Evolutionary conservation across 1,140 invertebrate genomes (phyloP).

Genomic region (Brachystomella parvula): DNA sequence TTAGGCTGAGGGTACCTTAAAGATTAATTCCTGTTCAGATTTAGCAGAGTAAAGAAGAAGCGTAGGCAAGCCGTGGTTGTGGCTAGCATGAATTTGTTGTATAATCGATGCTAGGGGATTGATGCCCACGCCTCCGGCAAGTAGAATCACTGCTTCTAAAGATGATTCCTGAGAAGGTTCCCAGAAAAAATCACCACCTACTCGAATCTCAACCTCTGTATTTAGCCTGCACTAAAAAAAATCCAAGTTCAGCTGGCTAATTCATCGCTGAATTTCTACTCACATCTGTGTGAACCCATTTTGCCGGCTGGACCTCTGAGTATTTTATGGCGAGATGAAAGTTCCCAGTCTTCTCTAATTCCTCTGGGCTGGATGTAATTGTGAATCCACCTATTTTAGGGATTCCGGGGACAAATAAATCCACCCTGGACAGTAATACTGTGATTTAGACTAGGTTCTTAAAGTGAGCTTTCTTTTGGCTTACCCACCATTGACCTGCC

Average conservation of each 20-base stretch:
- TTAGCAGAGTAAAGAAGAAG: constrained; percentile 27
- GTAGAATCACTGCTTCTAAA: constrained; percentile 10
- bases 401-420: constrained; percentile 43
- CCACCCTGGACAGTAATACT: constrained; percentile 41
- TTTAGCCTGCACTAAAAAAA: constrained; percentile 28
- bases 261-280: not conserved
- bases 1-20: constrained; percentile 18
- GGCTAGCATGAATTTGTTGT: not conserved
- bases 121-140: constrained; percentile 35
- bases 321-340: constrained; percentile 43
- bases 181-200: constrained; percentile 33
- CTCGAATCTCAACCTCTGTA: constrained; percentile 13
- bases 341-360: constrained; percentile 37
- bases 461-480: not conserved
- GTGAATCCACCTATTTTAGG: constrained; percentile 44
- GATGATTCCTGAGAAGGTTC: not conserved
- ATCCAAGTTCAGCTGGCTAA: not conserved
- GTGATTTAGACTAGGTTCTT: not conserved
- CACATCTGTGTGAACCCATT: constrained; percentile 44
- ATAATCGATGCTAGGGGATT: constrained; percentile 33
- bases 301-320: constrained; percentile 43
- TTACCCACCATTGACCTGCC: constrained; percentile 34
- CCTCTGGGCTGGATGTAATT: constrained; percentile 42
- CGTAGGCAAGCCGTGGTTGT: not conserved
- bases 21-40: constrained; percentile 24